Evolutionary conservation across 53 echinoderm and acorn worm species (phyloP).

Genomic region (Luidia sarsii): DNA sequence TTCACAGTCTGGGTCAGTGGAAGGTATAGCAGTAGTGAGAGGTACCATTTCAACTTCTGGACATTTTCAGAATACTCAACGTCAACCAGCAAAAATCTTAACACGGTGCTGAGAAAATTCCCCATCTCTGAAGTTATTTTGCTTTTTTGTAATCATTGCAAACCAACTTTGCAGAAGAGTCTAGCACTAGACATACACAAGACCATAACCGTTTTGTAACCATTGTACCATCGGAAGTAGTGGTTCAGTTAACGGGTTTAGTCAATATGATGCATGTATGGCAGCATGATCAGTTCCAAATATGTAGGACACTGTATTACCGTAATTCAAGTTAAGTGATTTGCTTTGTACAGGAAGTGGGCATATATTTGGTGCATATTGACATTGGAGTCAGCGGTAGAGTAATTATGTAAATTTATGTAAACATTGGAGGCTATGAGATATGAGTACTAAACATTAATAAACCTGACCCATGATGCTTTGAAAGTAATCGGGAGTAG

Average conservation of each 20-base stretch:
- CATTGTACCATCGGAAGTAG: too few relatives aligned
- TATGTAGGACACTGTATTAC: too few relatives aligned
- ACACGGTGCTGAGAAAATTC: background rate
- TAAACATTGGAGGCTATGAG: constrained; percentile 32
- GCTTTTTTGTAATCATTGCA: background rate
- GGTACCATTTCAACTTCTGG: too few relatives aligned
- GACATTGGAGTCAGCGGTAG: background rate
- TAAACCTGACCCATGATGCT: constrained; percentile 10
- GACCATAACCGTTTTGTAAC: too few relatives aligned
- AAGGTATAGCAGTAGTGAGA: too few relatives aligned
- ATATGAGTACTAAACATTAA: constrained; percentile 33
- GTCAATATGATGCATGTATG: too few relatives aligned
- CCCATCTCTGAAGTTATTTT: background rate
- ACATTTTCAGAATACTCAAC: too few relatives aligned
- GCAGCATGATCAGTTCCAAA: too few relatives aligned
- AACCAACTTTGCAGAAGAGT: too few relatives aligned
- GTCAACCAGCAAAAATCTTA: background rate
- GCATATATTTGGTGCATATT: background rate
- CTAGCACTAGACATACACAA: too few relatives aligned
- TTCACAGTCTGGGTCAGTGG: too few relatives aligned
- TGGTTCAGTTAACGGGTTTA: too few relatives aligned
- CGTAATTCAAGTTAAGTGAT: background rate
- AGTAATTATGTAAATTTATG: constrained; percentile 38
- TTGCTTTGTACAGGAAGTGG: background rate
- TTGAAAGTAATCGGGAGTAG: constrained; percentile 29